phyloP scores from a whole-genome alignment of 2,888 invertebrate species.

The Chouioia cunea region DNA sequence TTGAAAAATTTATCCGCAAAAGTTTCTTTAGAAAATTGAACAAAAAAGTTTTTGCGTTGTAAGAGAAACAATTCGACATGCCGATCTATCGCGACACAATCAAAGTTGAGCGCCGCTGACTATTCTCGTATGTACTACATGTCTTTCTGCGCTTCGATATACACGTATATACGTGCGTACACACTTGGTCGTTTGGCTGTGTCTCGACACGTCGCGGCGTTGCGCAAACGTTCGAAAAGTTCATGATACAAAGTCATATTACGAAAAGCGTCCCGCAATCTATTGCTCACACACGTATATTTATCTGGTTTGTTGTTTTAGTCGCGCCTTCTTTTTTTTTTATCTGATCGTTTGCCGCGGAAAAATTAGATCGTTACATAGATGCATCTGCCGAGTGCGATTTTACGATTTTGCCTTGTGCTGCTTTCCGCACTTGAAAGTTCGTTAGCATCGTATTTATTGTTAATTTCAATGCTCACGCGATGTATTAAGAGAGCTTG shows the following conservation, averaged over 20 bases:
- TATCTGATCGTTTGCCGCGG: neutral
- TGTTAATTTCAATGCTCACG: no score
- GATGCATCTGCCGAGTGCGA: neutral
- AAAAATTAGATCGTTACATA: neutral
- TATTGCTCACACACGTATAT: slow-evolving; percentile 42
- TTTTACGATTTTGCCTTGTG: no score
- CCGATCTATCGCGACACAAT: no score
- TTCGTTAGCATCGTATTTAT: no score
- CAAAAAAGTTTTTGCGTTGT: no score
- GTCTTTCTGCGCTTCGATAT: neutral
- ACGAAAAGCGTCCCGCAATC: slow-evolving; percentile 53
- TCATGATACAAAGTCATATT: slow-evolving; percentile 68
- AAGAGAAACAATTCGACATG: no score
- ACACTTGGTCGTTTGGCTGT: slow-evolving; percentile 4
- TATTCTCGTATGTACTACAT: neutral
- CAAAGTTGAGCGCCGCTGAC: neutral
- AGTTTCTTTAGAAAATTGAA: no score
- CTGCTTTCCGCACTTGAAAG: no score
- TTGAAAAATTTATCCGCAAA: no score
- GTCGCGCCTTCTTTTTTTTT: neutral
- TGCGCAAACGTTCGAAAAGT: slow-evolving; percentile 67
- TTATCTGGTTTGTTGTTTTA: neutral
- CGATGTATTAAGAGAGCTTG: no score
- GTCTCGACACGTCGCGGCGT: slow-evolving; percentile 51
- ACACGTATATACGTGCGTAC: slow-evolving; percentile 5